These are phyloP conservation scores for Ceuthmochares aereus DNA, from an alignment of 2,113 vertebrate genomes.

Conservation along the genomic window DNA sequence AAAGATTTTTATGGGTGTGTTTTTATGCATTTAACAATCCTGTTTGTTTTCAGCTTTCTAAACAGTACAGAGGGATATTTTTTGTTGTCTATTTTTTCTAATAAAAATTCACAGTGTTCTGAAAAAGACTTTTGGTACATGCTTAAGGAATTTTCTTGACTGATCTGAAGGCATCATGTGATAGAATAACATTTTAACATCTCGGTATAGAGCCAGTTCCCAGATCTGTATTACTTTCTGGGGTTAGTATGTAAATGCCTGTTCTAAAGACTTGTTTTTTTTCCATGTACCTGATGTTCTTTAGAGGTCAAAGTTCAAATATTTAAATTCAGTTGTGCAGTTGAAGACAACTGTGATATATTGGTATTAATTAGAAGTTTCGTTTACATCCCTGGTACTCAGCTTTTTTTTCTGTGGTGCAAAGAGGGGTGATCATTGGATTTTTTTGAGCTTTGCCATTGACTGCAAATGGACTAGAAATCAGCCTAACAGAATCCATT, in stretches of 20 bases:
- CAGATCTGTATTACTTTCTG: neutral
- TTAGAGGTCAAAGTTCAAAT: neutral
- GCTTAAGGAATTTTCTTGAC: constrained; percentile 71
- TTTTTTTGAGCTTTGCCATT: neutral
- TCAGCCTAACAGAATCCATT: neutral
- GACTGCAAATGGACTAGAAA: neutral
- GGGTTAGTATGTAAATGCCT: neutral
- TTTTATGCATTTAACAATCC: neutral
- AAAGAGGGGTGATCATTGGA: neutral
- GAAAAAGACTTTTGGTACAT: neutral
- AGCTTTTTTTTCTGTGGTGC: neutral
- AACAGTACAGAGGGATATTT: neutral
- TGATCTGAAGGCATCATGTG: neutral
- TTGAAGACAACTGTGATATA: neutral
- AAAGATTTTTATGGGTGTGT: accelerated
- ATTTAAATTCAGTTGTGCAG: neutral
- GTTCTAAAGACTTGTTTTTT: neutral
- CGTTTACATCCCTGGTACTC: neutral
- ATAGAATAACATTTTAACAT: neutral
- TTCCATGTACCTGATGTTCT: neutral
- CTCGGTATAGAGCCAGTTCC: neutral
- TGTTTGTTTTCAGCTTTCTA: neutral
- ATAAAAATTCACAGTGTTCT: constrained; percentile 57
- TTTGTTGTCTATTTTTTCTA: neutral
- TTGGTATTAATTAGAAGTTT: neutral